Evolutionary conservation across 2,113 vertebrate species (phyloP).

Genomic region (Miniopterus natalensis): DNA sequence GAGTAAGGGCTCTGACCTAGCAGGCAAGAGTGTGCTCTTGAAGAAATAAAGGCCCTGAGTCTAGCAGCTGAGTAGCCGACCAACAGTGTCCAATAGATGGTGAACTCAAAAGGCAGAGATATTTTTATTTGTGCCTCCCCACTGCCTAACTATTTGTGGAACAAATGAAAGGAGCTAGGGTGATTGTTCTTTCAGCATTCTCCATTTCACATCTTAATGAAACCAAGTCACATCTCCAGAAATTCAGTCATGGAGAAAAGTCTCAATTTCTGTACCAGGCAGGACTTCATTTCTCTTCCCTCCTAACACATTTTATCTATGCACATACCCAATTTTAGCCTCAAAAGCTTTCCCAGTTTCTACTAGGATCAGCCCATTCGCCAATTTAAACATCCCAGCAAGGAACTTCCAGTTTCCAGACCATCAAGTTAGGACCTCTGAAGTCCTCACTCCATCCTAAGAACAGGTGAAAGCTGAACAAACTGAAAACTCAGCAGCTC

Average conservation of each 20-base stretch:
- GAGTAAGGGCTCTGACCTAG: background rate
- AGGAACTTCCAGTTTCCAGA: background rate
- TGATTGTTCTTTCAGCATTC: background rate
- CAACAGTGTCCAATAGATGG: background rate
- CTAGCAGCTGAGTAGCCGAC: background rate
- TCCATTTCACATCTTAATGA: background rate
- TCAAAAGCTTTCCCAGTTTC: background rate
- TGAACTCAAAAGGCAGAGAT: background rate
- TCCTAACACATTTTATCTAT: background rate
- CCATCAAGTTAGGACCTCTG: background rate
- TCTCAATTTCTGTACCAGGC: background rate
- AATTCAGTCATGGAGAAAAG: background rate
- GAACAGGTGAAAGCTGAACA: background rate
- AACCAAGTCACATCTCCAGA: background rate
- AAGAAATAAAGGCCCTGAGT: background rate
- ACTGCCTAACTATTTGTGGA: background rate
- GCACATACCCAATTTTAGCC: background rate
- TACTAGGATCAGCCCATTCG: background rate
- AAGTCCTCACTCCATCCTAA: background rate
- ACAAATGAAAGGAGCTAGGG: background rate
- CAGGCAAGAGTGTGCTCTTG: background rate
- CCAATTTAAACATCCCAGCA: background rate
- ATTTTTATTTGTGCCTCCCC: background rate
- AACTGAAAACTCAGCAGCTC: background rate
- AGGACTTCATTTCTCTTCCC: background rate